A percentile compares a stretch with the other conserved stretches of the same genome.
These are phyloP conservation scores for Patella depressa DNA, from an alignment of 2,888 invertebrate genomes.

Conservation along the genomic window DNA sequence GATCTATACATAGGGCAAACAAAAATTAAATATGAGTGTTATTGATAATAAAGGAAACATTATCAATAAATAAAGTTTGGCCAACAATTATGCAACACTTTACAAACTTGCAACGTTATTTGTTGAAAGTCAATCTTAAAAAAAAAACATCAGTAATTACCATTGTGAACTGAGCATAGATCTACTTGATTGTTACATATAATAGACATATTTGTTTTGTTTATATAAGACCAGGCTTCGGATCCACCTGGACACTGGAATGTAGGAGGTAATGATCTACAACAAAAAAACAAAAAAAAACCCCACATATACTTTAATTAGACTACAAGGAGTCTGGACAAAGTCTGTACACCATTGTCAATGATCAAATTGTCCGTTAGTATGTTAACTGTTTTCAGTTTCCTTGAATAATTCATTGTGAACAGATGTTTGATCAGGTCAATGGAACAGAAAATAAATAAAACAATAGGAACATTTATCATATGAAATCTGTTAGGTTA, in stretches of 20 bases:
- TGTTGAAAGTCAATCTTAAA: background rate
- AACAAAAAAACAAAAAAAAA: constrained; percentile 19
- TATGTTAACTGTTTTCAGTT: too few relatives aligned
- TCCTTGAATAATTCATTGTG: too few relatives aligned
- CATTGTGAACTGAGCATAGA: constrained; percentile 45
- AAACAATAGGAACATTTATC: too few relatives aligned
- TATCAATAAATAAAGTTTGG: too few relatives aligned
- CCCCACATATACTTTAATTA: background rate
- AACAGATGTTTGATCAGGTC: too few relatives aligned
- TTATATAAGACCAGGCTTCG: constrained; percentile 38
- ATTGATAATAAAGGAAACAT: too few relatives aligned
- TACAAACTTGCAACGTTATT: background rate
- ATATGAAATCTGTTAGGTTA: too few relatives aligned
- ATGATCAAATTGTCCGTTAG: too few relatives aligned
- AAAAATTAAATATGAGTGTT: too few relatives aligned
- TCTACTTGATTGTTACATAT: constrained; percentile 44
- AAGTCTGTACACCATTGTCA: background rate
- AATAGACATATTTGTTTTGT: constrained; percentile 26
- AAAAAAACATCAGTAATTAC: constrained; percentile 28
- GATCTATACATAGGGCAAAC: too few relatives aligned
- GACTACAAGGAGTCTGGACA: background rate
- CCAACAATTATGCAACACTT: too few relatives aligned
- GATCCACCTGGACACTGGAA: constrained; percentile 50
- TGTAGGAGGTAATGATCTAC: constrained; percentile 43
- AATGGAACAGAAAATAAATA: too few relatives aligned